These are phyloP conservation scores for Pentalonia nigronervosa DNA, from an alignment of 1,140 invertebrate genomes.

Conservation along the genomic window DNA sequence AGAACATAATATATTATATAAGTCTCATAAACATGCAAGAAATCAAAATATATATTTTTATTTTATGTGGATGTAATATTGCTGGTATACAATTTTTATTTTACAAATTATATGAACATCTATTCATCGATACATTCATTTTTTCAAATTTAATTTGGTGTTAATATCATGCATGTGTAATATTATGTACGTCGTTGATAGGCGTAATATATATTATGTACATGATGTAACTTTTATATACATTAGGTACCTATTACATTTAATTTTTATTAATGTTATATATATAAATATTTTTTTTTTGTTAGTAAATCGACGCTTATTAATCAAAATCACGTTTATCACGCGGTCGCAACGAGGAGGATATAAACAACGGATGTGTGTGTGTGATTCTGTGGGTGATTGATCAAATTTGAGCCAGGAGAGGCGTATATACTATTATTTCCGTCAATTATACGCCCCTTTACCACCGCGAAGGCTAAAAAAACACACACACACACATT, in stretches of 20 bases:
- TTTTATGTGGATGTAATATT: background rate
- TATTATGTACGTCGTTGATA: background rate
- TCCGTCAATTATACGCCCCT: slow-evolving; percentile 35
- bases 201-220: background rate
- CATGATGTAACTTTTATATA: background rate
- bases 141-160: too few relatives aligned
- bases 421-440: slow-evolving; percentile 38
- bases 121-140: too few relatives aligned
- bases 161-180: background rate
- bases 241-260: background rate
- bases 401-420: slow-evolving; percentile 36
- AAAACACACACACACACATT: slow-evolving; percentile 15
- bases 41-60: background rate
- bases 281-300: background rate
- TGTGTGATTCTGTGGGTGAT: slow-evolving; percentile 40
- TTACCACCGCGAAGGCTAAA: background rate
- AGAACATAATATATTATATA: background rate
- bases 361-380: background rate
- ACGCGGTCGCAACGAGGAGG: background rate
- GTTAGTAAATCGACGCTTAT: background rate
- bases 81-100: background rate
- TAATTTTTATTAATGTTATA: background rate
- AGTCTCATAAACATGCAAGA: background rate
- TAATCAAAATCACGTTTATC: slow-evolving; percentile 40
- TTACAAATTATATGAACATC: too few relatives aligned